These are phyloP conservation scores for Xestia ashworthii DNA, from an alignment of 2,888 invertebrate genomes.

Conservation along the genomic window DNA sequence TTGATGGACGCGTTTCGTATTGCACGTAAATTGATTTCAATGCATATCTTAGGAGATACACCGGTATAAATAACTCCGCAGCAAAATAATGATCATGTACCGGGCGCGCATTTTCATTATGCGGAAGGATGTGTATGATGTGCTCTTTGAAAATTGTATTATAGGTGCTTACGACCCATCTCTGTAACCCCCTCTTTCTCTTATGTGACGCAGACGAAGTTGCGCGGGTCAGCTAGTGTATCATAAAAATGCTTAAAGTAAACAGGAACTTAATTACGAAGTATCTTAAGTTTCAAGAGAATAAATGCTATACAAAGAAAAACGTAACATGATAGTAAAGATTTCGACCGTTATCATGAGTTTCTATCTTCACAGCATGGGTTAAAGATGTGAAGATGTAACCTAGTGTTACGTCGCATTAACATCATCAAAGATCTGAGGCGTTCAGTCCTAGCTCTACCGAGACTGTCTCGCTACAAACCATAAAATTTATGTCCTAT, in stretches of 20 bases:
- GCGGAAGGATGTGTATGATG: no score
- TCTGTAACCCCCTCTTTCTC: no score
- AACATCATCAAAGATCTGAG: not conserved
- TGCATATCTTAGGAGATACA: no score
- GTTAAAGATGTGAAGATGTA: not conserved
- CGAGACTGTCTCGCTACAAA: not conserved
- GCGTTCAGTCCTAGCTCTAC: not conserved
- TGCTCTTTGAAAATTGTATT: no score
- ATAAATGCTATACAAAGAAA: not conserved
- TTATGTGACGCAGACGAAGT: no score
- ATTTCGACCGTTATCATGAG: constrained; percentile 2
- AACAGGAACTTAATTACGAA: constrained; percentile 29
- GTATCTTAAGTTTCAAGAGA: constrained; percentile 10
- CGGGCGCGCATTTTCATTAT: no score
- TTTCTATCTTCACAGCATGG: constrained; percentile 21
- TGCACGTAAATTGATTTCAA: no score
- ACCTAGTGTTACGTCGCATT: not conserved
- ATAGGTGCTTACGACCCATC: no score
- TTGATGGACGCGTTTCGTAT: no score
- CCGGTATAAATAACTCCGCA: no score
- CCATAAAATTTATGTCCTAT: not conserved
- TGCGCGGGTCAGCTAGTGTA: no score
- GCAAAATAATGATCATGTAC: no score
- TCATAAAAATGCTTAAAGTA: constrained; percentile 16
- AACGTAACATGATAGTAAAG: constrained; percentile 2